Evolutionary conservation across 2,113 vertebrate species (phyloP).

Genomic region (Megaptera novaeangliae): DNA sequence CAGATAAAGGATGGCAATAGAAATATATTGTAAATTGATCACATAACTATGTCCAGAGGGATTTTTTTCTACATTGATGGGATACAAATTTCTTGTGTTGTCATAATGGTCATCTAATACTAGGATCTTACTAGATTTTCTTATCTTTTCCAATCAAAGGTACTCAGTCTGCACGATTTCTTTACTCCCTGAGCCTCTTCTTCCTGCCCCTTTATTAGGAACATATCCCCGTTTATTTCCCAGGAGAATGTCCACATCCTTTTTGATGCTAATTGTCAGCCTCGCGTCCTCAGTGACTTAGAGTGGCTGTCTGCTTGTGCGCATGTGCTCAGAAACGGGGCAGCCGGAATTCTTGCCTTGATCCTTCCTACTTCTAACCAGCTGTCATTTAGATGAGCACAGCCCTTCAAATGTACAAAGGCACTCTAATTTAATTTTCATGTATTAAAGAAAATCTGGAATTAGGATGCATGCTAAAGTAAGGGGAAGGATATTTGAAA

Average conservation of each 20-base stretch:
- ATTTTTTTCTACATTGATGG: background rate
- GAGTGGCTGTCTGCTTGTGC: background rate
- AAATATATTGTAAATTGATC: background rate
- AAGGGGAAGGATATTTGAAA: constrained; percentile 23
- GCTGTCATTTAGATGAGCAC: constrained; percentile 34
- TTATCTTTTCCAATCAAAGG: background rate
- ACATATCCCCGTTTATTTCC: background rate
- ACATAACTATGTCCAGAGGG: background rate
- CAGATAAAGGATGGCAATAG: background rate
- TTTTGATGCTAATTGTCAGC: constrained; percentile 25
- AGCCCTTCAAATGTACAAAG: constrained; percentile 2
- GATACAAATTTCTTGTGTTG: background rate
- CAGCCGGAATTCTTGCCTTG: background rate
- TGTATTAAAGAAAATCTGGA: constrained; percentile 49
- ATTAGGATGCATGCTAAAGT: background rate
- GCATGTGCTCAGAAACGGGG: background rate
- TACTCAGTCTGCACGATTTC: background rate
- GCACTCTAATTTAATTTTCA: constrained; percentile 58
- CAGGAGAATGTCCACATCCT: rapidly evolving
- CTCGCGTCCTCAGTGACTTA: background rate
- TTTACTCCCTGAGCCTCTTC: background rate
- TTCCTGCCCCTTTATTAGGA: background rate
- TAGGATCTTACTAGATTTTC: background rate
- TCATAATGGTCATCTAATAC: background rate
- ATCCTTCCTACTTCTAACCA: constrained; percentile 11